Evolutionary conservation across 2,797 vertebrate genomes (phyloP), one percentile per base, ranked within the genome.

Genomic region (Lacerta agilis): DNA sequence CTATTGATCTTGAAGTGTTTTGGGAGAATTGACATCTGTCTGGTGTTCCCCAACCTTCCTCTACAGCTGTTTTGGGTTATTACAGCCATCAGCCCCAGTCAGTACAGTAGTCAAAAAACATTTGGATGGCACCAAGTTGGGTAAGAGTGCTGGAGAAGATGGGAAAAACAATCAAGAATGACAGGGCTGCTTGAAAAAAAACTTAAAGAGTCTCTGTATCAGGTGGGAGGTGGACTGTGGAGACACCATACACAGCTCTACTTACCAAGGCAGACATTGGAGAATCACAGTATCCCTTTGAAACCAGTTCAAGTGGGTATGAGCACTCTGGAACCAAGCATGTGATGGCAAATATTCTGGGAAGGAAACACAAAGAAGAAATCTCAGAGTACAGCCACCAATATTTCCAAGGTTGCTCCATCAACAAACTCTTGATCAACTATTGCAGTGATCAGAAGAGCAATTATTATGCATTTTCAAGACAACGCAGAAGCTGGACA

Each of bases 181-280:
- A 27, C 41, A 66, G n/a, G 18, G 5, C 27, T 29, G 5, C 58
- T 77, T 0, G 43, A 75, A 67, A 49, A 1, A 58, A 2, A 58
- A 67, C 20, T 36, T 10, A 72, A 72, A 13, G 49, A 33, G 29
- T n/a, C 1, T 72, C 38, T n/a, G 38, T 29, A 84, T 61, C 64
- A 38, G 17, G 43, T 64, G 83, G 87, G 69, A 87, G 77, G 66
- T 87, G 49, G 18, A 58, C 83, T 61, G 67, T 20, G 33, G 4
- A 83, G 27, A 78, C 27, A 20, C 75, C n/a, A 6, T 4, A 87
- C 36, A 25, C 10, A 36, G 29, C n/a, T 87, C 91, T 89, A 85
- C 85, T 93, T 87, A 95, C 94, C 90, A 91, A 87, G 83, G 55
- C 77, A 13, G 86, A 81, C 71, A 8, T 66, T 66, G 10, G 10